A percentile compares a stretch with the other conserved stretches of the same genome.
Evolutionary conservation across 2,113 vertebrate genomes (phyloP).

Genomic region (Aspidoscelis tigris): DNA sequence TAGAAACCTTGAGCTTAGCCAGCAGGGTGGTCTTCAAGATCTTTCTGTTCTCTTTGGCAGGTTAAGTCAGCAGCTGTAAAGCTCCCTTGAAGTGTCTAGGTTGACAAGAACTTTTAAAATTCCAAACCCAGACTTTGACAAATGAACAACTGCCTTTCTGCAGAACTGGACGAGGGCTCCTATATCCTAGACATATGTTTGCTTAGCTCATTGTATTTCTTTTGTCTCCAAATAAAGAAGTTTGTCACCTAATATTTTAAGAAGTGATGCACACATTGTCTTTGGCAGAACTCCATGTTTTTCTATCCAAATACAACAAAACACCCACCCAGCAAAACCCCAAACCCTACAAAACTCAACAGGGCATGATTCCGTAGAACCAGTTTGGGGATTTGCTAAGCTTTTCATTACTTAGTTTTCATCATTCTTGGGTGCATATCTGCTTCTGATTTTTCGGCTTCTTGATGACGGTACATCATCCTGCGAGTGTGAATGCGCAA

Average conservation of each 20-base stretch:
- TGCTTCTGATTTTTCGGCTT: slow-evolving; percentile 23
- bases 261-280: slow-evolving; percentile 32
- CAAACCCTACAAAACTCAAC: neutral
- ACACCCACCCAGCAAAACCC: neutral
- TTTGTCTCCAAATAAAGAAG: slow-evolving; percentile 39
- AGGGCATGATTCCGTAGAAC: neutral
- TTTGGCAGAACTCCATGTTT: neutral
- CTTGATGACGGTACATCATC: neutral
- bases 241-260: slow-evolving; percentile 39
- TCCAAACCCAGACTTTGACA: neutral
- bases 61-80: neutral
- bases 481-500: too few relatives aligned
- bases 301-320: neutral
- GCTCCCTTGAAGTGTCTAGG: slow-evolving; percentile 37
- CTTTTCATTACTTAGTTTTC: neutral
- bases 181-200: slow-evolving; percentile 39
- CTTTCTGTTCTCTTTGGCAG: neutral
- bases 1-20: neutral
- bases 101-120: slow-evolving; percentile 1
- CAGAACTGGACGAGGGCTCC: slow-evolving; percentile 10
- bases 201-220: slow-evolving; percentile 45
- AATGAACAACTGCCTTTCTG: slow-evolving; percentile 27
- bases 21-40: neutral
- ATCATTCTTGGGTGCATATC: neutral
- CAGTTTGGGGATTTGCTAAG: neutral